Conservation (phyloP, 1,140 invertebrate genomes). For the Drosophila truncata region DNA sequence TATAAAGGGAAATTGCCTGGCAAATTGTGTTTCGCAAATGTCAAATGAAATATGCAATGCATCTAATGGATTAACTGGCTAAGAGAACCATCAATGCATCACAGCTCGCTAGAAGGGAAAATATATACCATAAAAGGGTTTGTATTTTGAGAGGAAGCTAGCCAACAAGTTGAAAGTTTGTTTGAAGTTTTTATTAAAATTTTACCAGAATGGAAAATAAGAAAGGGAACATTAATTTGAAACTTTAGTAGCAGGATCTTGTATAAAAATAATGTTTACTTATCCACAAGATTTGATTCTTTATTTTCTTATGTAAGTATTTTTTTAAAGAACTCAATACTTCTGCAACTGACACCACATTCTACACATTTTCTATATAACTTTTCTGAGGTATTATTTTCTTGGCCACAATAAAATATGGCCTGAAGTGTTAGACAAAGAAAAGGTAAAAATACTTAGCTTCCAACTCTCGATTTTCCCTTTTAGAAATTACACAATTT, state of each 20-base stretch:
- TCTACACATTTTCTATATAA: slow-evolving; percentile 19
- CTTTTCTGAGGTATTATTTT: not conserved
- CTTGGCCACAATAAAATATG: slow-evolving; percentile 9
- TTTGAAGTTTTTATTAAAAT: not conserved
- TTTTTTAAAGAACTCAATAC: slow-evolving; percentile 1
- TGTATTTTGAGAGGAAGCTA: not conserved
- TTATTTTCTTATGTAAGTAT: not conserved
- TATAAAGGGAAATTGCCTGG: slow-evolving; percentile 36
- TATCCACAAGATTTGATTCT: not conserved
- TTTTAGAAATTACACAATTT: slow-evolving; percentile 62
- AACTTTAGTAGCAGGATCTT: not conserved
- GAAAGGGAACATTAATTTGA: too few species aligned
- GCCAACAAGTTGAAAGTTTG: slow-evolving; percentile 33
- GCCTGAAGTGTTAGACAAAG: slow-evolving; percentile 1
- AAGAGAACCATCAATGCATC: slow-evolving; percentile 71
- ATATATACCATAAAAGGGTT: not conserved
- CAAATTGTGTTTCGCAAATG: slow-evolving; percentile 78
- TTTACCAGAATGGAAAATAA: not conserved
- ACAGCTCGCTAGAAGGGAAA: slow-evolving; percentile 22
- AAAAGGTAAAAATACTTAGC: not conserved
- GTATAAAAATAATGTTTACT: too few species aligned
- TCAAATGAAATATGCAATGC: slow-evolving; percentile 82
- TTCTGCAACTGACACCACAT: slow-evolving; percentile 39
- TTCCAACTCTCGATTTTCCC: not conserved
- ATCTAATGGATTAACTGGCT: slow-evolving; percentile 78